Evolutionary conservation across 2,797 vertebrate genomes (phyloP).

Genomic region (Helicolenus hilgendorfi): DNA sequence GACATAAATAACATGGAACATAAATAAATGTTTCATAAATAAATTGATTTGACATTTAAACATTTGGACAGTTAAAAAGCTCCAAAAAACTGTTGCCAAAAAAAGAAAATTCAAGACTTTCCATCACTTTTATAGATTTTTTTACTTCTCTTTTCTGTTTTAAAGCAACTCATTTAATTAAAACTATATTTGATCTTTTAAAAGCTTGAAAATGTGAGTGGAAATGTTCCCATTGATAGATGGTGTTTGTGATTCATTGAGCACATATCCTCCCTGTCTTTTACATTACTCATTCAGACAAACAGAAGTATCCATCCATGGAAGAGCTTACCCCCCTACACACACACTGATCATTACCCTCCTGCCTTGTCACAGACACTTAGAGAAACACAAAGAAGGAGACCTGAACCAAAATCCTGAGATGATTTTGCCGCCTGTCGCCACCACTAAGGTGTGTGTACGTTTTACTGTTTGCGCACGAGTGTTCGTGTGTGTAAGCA

Average conservation of each 20-base stretch:
- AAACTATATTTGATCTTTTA: not conserved
- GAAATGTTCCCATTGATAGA: constrained; percentile 52
- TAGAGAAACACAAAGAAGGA: constrained; percentile 85
- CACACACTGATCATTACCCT: constrained; percentile 57
- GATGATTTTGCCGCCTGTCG: constrained; percentile 83
- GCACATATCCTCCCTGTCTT: constrained; percentile 63
- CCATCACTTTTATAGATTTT: no score
- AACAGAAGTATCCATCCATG: constrained; percentile 62
- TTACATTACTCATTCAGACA: constrained; percentile 57
- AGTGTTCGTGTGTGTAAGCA: constrained; percentile 20
- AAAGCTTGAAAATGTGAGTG: constrained; percentile 9
- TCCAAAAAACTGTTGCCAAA: not conserved
- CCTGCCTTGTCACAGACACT: constrained; percentile 84
- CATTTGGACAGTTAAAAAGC: not conserved
- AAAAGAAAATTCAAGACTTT: not conserved
- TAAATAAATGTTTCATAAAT: not conserved
- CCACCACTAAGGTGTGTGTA: constrained; percentile 8
- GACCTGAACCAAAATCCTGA: constrained; percentile 70
- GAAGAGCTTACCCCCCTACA: constrained; percentile 45
- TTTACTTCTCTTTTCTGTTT: not conserved
- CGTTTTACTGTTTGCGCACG: constrained; percentile 16
- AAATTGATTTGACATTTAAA: not conserved
- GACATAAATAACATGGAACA: not conserved
- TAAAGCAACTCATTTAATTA: not conserved
- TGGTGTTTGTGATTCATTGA: constrained; percentile 55